These are phyloP conservation scores for Barnardius zonarius DNA, from an alignment of 2,113 vertebrate genomes.

Conservation along the genomic window DNA sequence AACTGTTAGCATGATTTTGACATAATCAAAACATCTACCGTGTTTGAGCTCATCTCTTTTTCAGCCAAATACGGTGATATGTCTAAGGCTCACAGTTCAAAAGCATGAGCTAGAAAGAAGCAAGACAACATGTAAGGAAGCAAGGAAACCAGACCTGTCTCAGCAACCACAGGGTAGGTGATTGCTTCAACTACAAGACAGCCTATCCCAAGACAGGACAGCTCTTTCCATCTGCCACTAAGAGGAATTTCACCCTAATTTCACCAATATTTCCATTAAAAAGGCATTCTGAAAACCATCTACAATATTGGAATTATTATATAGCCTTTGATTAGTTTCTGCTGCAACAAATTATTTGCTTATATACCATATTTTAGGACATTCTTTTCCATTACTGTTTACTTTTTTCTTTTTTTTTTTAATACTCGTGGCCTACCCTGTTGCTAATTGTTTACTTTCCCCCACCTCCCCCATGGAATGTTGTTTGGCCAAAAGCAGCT, in stretches of 20 bases:
- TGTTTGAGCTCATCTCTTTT: background rate
- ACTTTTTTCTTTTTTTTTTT: background rate
- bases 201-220: background rate
- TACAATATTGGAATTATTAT: background rate
- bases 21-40: background rate
- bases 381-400: conserved; percentile 14
- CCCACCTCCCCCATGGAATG: background rate
- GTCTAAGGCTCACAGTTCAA: background rate
- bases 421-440: background rate
- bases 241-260: background rate
- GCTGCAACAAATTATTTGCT: background rate
- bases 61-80: background rate
- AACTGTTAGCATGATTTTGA: background rate
- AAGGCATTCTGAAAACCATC: background rate
- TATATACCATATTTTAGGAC: background rate
- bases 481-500: conserved; percentile 36
- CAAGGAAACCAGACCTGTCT: background rate
- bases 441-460: conserved; percentile 37
- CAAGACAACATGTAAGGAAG: background rate
- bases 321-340: background rate
- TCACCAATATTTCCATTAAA: background rate
- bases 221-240: background rate
- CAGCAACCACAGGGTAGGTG: background rate
- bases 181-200: background rate
- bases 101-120: background rate